These are phyloP conservation scores for Nasalis larvatus DNA, from an alignment of 2,113 vertebrate species.

Conservation along the genomic window DNA sequence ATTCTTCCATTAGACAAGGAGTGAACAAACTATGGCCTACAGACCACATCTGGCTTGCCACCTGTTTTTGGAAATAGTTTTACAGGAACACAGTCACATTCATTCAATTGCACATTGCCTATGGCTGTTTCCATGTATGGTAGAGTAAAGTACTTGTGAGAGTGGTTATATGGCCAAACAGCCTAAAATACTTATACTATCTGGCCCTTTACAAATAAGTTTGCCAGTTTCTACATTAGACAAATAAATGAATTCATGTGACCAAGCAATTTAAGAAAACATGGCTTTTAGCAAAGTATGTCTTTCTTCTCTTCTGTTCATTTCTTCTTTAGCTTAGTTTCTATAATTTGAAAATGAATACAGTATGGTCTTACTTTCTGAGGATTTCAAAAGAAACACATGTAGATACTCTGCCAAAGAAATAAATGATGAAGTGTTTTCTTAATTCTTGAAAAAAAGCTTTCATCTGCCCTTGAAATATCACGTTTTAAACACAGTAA, in stretches of 20 bases:
- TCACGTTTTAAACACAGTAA: conserved; percentile 57
- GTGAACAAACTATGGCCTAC: not conserved
- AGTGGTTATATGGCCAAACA: not conserved
- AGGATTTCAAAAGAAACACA: conserved; percentile 41
- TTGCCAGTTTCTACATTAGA: not conserved
- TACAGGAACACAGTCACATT: not conserved
- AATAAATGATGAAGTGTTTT: conserved; percentile 52
- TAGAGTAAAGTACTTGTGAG: not conserved
- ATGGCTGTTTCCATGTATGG: not conserved
- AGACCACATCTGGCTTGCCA: not conserved
- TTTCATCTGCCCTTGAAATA: conserved; percentile 64
- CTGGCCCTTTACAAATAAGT: not conserved
- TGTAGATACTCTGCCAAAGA: conserved; percentile 56
- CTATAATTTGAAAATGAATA: conserved; percentile 53
- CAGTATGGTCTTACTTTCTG: conserved; percentile 47
- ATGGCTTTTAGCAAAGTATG: not conserved
- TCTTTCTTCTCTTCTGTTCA: conserved; percentile 13
- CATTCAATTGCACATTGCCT: not conserved
- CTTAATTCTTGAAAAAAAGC: conserved; percentile 57
- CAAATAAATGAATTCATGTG: not conserved
- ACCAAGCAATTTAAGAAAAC: conserved; percentile 25
- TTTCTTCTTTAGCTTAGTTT: conserved; percentile 42
- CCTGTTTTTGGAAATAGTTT: conserved; percentile 30
- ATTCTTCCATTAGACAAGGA: not conserved
- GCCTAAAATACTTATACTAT: not conserved